Conservation (phyloP, 2,888 invertebrate genomes). For the Timema cristinae region DNA sequence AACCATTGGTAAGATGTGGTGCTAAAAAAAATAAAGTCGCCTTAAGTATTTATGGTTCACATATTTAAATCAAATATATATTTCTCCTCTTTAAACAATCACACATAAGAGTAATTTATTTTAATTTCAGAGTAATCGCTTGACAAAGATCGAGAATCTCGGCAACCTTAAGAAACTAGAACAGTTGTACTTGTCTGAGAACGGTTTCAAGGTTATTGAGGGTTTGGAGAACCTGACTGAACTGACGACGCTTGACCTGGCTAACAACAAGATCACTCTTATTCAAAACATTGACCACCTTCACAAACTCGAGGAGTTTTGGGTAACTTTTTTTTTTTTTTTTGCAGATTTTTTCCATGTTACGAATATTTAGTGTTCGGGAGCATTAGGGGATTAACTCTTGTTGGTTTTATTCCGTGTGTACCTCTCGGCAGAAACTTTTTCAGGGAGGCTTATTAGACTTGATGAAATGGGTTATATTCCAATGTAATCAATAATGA, state of each 20-base stretch:
- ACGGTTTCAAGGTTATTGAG: slow-evolving; percentile 78
- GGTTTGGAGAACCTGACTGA: slow-evolving; percentile 64
- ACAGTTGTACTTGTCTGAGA: slow-evolving; percentile 91
- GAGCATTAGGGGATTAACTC: no score
- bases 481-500: no score
- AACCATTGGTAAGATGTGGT: no score
- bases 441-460: no score
- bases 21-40: no score
- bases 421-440: no score
- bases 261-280: slow-evolving; percentile 75
- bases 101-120: neutral
- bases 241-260: slow-evolving; percentile 84
- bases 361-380: no score
- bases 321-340: slow-evolving; percentile 60
- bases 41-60: no score
- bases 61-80: no score
- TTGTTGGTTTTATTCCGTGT: no score
- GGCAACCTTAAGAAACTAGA: slow-evolving; percentile 68
- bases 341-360: neutral
- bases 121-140: slow-evolving; percentile 68
- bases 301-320: slow-evolving; percentile 81
- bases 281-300: slow-evolving; percentile 78
- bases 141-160: slow-evolving; percentile 82
- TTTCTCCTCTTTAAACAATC: no score
- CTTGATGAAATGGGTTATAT: no score